Evolutionary conservation across 1,140 invertebrate species (phyloP), one percentile per base, ranked within the genome.

Genomic region (Dolichoris vasculosae): DNA sequence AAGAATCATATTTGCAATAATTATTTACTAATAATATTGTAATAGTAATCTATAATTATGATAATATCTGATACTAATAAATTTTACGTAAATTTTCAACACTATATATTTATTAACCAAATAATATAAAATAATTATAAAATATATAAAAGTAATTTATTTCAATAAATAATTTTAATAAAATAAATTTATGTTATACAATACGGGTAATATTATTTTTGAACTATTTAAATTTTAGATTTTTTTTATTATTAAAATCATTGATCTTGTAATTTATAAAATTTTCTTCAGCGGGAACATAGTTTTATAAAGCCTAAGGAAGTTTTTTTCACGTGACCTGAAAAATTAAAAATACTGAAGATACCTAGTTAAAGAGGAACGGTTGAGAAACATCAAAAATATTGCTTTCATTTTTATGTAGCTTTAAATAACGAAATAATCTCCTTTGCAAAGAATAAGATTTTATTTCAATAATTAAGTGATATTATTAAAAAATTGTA

Each of bases 221-320:
- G n/a, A n/a, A n/a, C n/a, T n/a, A n/a, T n/a, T n/a, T n/a, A n/a
- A n/a, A n/a, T n/a, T n/a, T n/a, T n/a, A n/a, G n/a, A n/a, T 59
- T 59, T 59, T 59, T 26, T 73, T 43, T 43, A 43, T 40, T 43
- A 9, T 48, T 7, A 3, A 82, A 75, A 59, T 8, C 69, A 30
- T 43, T 35, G 35, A 40, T 59, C 43, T 75, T 63, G 32, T 83
- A 76, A 83, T 83, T 83, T 40, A 83, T 83, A 83, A 73, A 69
- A 51, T 59, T 80, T 48, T 69, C 32, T 38, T 0, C 17, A 51
- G 15, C n/a, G 76, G 23, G 69, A 77, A 80, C 77, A 79, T 67
- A 69, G 26, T 79, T 84, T 43, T 30, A 35, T 43, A 40, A 64
- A 55, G 77, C 48, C 51, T 71, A 59, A 55, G 77, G 46, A 73